Evolutionary conservation across 2,113 vertebrate genomes (phyloP).

Genomic region (Tinamus guttatus): DNA sequence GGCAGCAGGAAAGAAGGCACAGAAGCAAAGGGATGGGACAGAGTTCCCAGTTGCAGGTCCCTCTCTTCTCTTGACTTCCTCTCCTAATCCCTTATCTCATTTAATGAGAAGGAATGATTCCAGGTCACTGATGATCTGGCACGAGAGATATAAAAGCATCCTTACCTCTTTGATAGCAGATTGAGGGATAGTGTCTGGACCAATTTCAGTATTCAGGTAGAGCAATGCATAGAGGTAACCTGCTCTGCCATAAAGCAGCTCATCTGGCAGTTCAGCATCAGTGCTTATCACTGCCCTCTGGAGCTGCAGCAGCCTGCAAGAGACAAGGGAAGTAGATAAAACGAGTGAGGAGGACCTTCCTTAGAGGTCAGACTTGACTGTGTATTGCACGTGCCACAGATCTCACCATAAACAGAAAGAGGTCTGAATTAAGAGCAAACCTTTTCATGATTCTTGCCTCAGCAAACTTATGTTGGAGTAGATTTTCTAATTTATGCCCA

Average conservation of each 20-base stretch:
- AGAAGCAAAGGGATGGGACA: fast-evolving
- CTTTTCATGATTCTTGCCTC: neutral
- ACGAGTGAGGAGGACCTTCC: neutral
- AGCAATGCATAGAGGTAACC: slow-evolving; percentile 94
- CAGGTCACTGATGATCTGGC: neutral
- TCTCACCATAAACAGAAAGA: neutral
- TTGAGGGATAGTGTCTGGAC: slow-evolving; percentile 84
- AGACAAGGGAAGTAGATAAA: neutral
- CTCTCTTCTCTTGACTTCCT: neutral
- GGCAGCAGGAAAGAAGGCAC: neutral
- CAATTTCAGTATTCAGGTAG: slow-evolving; percentile 90
- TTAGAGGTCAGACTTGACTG: neutral
- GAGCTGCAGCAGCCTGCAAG: slow-evolving; percentile 89
- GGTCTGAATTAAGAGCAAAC: neutral
- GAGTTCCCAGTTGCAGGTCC: neutral
- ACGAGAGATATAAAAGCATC: neutral
- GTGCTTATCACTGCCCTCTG: slow-evolving; percentile 83
- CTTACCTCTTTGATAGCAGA: slow-evolving; percentile 85
- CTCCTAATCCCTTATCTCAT: neutral
- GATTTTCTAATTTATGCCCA: neutral
- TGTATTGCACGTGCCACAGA: neutral
- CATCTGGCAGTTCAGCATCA: slow-evolving; percentile 90
- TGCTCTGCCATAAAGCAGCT: slow-evolving; percentile 92
- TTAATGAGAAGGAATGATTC: neutral
- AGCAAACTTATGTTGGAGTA: neutral